Evolutionary conservation across 2,888 invertebrate genomes (phyloP).

Genomic region (Serrognathus titanus): DNA sequence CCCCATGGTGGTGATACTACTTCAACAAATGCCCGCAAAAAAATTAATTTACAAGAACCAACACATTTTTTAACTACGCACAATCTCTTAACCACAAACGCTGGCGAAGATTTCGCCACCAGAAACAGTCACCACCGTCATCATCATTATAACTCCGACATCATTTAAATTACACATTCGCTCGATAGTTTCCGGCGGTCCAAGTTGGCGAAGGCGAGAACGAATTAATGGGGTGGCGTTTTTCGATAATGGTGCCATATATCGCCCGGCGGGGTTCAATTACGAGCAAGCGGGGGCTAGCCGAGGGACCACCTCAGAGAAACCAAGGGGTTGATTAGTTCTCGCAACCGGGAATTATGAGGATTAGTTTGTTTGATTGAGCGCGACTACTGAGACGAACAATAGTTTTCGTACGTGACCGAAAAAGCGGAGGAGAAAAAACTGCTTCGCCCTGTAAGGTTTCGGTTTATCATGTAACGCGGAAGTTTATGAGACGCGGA

Average conservation of each 20-base stretch:
- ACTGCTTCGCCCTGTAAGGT: no score
- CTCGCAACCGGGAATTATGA: background rate
- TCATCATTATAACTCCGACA: background rate
- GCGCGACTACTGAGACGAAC: no score
- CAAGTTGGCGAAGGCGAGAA: conserved; percentile 37
- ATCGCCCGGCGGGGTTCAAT: conserved; percentile 27
- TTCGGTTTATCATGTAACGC: no score
- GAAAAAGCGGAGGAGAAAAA: no score
- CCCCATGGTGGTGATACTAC: no score
- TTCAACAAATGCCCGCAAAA: no score
- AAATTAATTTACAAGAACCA: no score
- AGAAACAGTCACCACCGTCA: background rate
- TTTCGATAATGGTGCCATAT: conserved; percentile 28
- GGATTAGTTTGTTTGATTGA: background rate
- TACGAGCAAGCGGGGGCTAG: conserved; percentile 17
- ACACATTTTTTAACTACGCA: background rate
- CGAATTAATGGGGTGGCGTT: conserved; percentile 28
- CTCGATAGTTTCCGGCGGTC: conserved; percentile 36
- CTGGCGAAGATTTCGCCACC: no score
- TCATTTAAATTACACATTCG: conserved; percentile 1
- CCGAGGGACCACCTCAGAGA: conserved; percentile 24
- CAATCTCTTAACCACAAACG: background rate
- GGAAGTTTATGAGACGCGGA: no score
- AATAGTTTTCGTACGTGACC: no score
- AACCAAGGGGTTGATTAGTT: conserved; percentile 24